Conservation (phyloP, 2,113 vertebrate species). For the Salvelinus alpinus region DNA sequence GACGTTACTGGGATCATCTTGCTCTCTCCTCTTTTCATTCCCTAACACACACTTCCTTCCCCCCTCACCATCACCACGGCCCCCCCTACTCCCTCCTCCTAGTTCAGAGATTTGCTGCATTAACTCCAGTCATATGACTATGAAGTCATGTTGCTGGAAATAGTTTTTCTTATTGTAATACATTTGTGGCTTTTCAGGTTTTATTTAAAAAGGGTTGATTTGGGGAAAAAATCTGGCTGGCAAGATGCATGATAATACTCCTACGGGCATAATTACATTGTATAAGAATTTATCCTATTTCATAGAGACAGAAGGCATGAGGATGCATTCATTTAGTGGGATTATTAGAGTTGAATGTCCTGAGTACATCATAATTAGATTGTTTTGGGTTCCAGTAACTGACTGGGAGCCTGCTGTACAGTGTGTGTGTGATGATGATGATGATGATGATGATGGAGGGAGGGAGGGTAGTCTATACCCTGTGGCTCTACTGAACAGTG, state of each 20-base stretch:
- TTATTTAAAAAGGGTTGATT: too few relatives aligned
- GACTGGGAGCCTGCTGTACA: not conserved
- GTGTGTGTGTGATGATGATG: not conserved
- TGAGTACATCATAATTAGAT: not conserved
- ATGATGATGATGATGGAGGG: not conserved
- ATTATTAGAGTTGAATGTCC: conserved; percentile 1
- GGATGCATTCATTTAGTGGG: conserved; percentile 15
- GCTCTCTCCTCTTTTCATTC: not conserved
- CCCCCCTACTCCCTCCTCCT: not conserved
- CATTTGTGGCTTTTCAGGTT: too few relatives aligned
- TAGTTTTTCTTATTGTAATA: too few relatives aligned
- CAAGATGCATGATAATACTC: not conserved
- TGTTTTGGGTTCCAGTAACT: not conserved
- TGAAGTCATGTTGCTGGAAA: too few relatives aligned
- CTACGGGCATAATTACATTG: not conserved
- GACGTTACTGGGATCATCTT: not conserved
- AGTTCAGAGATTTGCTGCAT: too few relatives aligned
- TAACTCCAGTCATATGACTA: too few relatives aligned
- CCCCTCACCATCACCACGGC: too few relatives aligned
- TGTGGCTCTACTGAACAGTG: not conserved
- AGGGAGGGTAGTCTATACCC: not conserved
- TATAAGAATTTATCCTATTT: not conserved
- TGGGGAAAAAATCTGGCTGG: not conserved
- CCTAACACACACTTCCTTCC: too few relatives aligned
- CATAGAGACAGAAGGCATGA: not conserved